Base-by-base conservation (phyloP, 1,140 invertebrate genomes). In the Trichonephila clavipes region DNA sequence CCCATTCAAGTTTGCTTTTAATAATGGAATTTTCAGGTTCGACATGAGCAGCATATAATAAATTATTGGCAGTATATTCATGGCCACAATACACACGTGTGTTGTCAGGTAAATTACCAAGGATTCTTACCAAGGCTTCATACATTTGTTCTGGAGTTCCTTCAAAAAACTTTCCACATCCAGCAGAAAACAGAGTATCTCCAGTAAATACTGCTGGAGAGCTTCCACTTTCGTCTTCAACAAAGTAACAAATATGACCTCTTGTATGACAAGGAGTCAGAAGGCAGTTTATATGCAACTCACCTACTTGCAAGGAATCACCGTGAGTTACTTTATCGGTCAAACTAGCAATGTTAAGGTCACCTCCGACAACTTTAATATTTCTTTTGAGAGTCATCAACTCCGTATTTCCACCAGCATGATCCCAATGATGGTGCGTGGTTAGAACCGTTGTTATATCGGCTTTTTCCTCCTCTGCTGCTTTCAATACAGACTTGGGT, bases 151-250 rank as follows among this genome's bases (percentile, higher is more conserved):
- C 97, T 24, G 98, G 97, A 28, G 97, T 99, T n/a, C 99, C 99
- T 97, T 99, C 99, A 96, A 99, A 99, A 96, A 99, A 99, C 95
- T 97, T 97, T 0, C 99, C 99, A 96, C 99, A 99, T 8, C 99
- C 99, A 90, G 97, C 98, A 94, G 98, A 96, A 95, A 99, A 99
- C n/a, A 99, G 96, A 0, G 99, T 99, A 95, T 99, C 99, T 92
- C 99, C 94, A 95, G 99, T 99, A 95, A 99, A 99, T 16, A 99
- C 98, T 83, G 97, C 97, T 72, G 97, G 96, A 95, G 85, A 81
- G 1, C 66, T 85, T 58, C 94, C 82, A 92, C 96, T 96, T 2
- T 95, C 95, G 69, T 96, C 95, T n/a, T 97, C 97, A 18, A 99
- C 96, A 95, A 97, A 98, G 95, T 98, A 99, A 95, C 98, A 99